A percentile compares a stretch with the other conserved stretches of the same genome.
phyloP scores from a whole-genome alignment of 2,797 vertebrate genomes.

The Cuculus canorus region DNA sequence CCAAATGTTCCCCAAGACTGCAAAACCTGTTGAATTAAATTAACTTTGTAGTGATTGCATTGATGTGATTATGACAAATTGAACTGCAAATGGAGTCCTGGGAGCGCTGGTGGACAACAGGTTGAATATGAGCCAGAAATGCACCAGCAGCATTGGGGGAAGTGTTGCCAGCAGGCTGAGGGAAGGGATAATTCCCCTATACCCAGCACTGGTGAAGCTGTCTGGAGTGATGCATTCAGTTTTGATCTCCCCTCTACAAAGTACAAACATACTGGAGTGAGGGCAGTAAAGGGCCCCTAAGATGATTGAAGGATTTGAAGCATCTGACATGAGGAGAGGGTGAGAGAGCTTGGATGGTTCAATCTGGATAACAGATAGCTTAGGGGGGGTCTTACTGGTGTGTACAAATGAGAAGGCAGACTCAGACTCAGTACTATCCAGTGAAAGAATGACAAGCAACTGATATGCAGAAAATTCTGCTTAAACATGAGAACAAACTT shows the following conservation, averaged over 20 bases:
- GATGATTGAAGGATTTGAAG: neutral
- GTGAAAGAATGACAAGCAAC: neutral
- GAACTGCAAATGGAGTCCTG: neutral
- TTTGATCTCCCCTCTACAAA: neutral
- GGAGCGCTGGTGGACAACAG: neutral
- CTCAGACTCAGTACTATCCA: neutral
- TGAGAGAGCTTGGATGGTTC: neutral
- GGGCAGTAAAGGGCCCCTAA: neutral
- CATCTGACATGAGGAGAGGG: neutral
- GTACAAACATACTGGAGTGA: neutral
- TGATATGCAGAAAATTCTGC: neutral
- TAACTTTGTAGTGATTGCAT: slow-evolving; percentile 2
- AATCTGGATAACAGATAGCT: neutral
- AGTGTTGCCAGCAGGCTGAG: neutral
- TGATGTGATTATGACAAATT: neutral
- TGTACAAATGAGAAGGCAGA: neutral
- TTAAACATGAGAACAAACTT: neutral
- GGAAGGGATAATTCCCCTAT: neutral
- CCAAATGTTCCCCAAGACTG: neutral
- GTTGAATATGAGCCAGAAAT: neutral
- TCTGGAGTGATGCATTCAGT: neutral
- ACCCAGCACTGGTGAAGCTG: neutral
- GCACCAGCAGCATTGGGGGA: neutral
- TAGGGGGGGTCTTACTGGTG: neutral
- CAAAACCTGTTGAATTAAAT: neutral